Percentiles rank a stretch among this genome's conserved stretches.
Conservation (phyloP, 2,797 vertebrate species). For the Phaenicophaeus curvirostris region DNA sequence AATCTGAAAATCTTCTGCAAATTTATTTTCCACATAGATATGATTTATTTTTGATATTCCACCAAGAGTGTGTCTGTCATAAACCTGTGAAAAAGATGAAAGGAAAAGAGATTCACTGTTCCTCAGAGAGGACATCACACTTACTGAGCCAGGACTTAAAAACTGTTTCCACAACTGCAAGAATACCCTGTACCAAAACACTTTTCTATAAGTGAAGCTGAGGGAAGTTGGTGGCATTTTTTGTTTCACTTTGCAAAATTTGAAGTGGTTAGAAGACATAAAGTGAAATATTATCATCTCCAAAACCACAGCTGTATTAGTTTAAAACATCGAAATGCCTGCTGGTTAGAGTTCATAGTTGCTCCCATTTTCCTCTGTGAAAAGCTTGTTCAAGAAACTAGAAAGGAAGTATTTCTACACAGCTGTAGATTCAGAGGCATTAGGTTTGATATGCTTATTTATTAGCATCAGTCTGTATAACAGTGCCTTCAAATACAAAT, state of each 20-base stretch:
- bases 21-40: not conserved
- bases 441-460: not conserved
- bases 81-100: slow-evolving; percentile 1
- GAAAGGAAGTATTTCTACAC: not conserved
- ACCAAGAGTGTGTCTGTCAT: not conserved
- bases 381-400: not conserved
- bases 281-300: not conserved
- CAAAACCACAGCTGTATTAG: not conserved
- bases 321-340: not conserved
- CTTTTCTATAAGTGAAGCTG: not conserved
- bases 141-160: not conserved
- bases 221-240: not conserved
- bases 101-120: slow-evolving; percentile 10
- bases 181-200: not conserved
- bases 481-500: not conserved
- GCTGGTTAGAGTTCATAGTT: not conserved
- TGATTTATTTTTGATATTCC: not conserved
- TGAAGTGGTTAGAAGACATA: not conserved
- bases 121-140: not conserved
- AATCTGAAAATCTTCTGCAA: not conserved
- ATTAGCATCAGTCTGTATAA: not conserved
- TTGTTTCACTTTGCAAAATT: not conserved
- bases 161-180: not conserved
- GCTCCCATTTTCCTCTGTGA: not conserved
- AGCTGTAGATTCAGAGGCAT: not conserved